These are phyloP conservation scores for Festucalex cinctus DNA, from an alignment of 2,113 vertebrate genomes.

Conservation along the genomic window DNA sequence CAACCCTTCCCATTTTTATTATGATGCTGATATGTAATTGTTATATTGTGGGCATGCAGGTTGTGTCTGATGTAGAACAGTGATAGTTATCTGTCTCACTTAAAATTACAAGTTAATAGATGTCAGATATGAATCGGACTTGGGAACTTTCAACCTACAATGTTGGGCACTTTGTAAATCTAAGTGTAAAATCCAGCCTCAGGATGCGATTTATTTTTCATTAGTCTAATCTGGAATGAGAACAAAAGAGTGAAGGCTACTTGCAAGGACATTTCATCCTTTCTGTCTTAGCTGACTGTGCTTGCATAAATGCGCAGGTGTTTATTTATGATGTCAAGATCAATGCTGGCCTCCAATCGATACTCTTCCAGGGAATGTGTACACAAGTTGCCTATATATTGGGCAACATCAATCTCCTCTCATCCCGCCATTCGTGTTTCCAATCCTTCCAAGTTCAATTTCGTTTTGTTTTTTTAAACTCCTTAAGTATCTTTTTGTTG, in stretches of 20 bases:
- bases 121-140: background rate
- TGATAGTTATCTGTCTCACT: background rate
- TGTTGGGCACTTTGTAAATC: background rate
- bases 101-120: background rate
- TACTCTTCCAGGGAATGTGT: slow-evolving; percentile 47
- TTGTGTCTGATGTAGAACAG: background rate
- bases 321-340: slow-evolving; percentile 59
- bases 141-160: background rate
- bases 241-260: slow-evolving; percentile 1
- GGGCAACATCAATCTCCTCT: slow-evolving; percentile 43
- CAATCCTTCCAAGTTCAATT: slow-evolving; percentile 20
- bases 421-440: slow-evolving; percentile 17
- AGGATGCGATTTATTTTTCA: background rate
- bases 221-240: background rate
- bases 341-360: slow-evolving; percentile 52
- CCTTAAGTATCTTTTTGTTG: background rate
- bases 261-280: slow-evolving; percentile 33
- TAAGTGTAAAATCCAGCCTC: background rate
- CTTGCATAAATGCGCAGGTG: slow-evolving; percentile 44
- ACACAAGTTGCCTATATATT: slow-evolving; percentile 43
- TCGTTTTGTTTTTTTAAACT: slow-evolving; percentile 19
- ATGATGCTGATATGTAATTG: no score
- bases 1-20: no score
- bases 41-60: no score
- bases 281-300: slow-evolving; percentile 41